Conservation (phyloP, 1,140 invertebrate genomes). For the Aphaenogaster rudis region DNA sequence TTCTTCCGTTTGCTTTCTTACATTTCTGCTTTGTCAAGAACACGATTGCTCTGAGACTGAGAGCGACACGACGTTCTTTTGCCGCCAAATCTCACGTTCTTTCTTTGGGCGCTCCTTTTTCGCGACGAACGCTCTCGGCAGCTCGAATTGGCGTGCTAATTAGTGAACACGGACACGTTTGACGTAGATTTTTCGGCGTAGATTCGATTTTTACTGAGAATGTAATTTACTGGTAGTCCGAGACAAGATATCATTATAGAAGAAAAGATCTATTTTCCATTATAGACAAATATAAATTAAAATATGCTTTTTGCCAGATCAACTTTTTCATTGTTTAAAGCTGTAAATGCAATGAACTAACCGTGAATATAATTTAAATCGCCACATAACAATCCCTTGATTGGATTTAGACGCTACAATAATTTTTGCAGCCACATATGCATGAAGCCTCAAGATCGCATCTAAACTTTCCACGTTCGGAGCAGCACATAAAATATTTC, state of each 20-base stretch:
- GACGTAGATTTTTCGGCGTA: neutral
- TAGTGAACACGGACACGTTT: constrained; percentile 26
- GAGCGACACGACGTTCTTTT: constrained; percentile 47
- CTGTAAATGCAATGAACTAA: neutral
- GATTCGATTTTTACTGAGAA: neutral
- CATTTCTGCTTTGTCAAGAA: constrained; percentile 60
- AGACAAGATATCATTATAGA: neutral
- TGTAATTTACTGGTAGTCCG: neutral
- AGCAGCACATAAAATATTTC: neutral
- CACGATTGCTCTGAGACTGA: constrained; percentile 66
- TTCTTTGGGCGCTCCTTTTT: constrained; percentile 33
- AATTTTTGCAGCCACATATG: constrained; percentile 6
- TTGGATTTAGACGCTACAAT: neutral
- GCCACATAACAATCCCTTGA: neutral
- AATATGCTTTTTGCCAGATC: neutral
- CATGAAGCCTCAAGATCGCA: neutral
- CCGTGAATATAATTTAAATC: neutral
- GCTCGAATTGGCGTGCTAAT: constrained; percentile 35
- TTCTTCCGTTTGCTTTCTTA: constrained; percentile 45
- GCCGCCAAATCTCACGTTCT: constrained; percentile 45
- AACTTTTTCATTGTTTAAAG: neutral
- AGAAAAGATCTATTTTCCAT: neutral
- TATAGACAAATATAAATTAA: neutral
- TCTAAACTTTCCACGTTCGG: neutral
- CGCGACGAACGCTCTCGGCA: neutral